Evolutionary conservation across 2,888 invertebrate genomes (phyloP).

Genomic region (Acleris cristana): DNA sequence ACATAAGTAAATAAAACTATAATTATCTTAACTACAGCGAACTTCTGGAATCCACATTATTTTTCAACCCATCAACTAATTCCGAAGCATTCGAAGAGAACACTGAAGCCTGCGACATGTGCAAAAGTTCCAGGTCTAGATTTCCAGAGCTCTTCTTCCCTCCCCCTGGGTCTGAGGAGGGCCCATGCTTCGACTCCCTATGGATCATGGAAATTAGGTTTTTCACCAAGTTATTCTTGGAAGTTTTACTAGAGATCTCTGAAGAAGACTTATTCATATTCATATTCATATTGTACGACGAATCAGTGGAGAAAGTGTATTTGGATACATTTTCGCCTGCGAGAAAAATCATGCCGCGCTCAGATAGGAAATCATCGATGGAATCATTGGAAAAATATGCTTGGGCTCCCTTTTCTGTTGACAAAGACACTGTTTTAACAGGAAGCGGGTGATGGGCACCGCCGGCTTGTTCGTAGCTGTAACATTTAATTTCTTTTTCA

Average conservation of each 20-base stretch:
- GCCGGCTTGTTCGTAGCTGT: conserved; percentile 52
- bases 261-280: conserved; percentile 50
- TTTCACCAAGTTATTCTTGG: conserved; percentile 65
- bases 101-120: conserved; percentile 63
- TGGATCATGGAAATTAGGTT: conserved; percentile 59
- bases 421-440: conserved; percentile 45
- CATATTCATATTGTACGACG: conserved; percentile 44
- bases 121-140: conserved; percentile 61
- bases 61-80: conserved; percentile 48
- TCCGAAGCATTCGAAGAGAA: conserved; percentile 62
- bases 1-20: conserved; percentile 40
- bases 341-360: conserved; percentile 59
- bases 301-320: conserved; percentile 55
- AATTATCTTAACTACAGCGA: conserved; percentile 55
- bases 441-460: conserved; percentile 28
- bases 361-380: conserved; percentile 68
- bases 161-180: conserved; percentile 65
- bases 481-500: conserved; percentile 63
- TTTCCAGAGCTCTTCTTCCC: conserved; percentile 48
- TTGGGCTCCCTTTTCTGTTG: conserved; percentile 65
- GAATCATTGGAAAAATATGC: conserved; percentile 70
- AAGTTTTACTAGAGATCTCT: conserved; percentile 60
- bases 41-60: conserved; percentile 59
- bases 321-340: conserved; percentile 61
- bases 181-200: conserved; percentile 53